phyloP scores from a whole-genome alignment of 2,113 vertebrate species.

The Aptenodytes patagonicus region DNA sequence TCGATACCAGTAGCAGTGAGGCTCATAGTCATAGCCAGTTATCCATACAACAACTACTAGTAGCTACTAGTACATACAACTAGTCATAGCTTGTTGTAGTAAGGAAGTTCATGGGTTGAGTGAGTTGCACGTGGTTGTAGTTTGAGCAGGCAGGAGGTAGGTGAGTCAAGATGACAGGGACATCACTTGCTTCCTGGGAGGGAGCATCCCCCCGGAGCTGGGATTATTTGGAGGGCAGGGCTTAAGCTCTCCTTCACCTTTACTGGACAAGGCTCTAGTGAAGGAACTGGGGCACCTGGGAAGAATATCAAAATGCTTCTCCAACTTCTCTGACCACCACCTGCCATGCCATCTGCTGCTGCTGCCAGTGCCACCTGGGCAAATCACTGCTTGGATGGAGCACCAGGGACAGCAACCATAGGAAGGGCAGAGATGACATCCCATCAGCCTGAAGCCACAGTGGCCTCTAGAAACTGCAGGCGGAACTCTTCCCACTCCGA shows the following conservation, averaged over 20 bases:
- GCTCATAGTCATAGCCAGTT: neutral
- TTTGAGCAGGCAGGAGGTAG: neutral
- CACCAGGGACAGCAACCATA: neutral
- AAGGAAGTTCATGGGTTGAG: neutral
- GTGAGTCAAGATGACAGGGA: neutral
- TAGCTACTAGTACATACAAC: neutral
- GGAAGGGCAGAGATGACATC: constrained; percentile 27
- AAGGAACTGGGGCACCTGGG: constrained; percentile 7
- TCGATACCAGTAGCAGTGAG: neutral
- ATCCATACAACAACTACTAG: neutral
- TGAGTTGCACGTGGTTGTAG: neutral
- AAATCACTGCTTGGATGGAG: neutral
- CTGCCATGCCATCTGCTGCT: constrained; percentile 54
- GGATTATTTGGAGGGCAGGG: neutral
- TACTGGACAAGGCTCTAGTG: neutral
- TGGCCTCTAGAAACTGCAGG: neutral
- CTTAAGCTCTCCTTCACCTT: neutral
- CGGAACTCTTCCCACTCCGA: neutral
- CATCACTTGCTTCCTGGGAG: neutral
- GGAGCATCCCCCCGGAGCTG: neutral
- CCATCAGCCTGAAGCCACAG: neutral
- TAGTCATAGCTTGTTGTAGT: neutral
- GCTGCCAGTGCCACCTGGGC: constrained; percentile 38
- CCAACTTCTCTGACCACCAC: constrained; percentile 7
- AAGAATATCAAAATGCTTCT: neutral